Base-by-base conservation (phyloP, 2,113 vertebrate species). In the Albula glossodonta region DNA sequence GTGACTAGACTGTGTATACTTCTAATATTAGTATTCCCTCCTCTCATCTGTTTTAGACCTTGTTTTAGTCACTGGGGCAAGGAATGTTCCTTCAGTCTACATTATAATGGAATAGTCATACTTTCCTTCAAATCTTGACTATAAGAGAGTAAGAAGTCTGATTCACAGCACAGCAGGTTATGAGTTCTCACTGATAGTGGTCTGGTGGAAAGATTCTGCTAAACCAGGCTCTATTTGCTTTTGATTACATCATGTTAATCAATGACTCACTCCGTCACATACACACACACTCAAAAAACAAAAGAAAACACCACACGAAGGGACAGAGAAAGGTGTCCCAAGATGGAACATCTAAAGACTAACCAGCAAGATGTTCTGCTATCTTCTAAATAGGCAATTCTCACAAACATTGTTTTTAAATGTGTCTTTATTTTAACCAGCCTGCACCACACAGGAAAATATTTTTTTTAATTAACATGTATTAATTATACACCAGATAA, bases 1-100 rank as follows among this genome's bases (percentile, higher is more conserved):
- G n/a, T 57, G 74, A 56, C 53, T 63, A 4, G 84, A 80, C 60
- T 7, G 56, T 49, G 78, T 49, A 81, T 49, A 81, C 66, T 81
- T 81, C 57, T 66, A 25, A 60, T 60, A 63, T 80, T 80, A 85
- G 60, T 22, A 66, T 22, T 22, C 31, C 31, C 31, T 41, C 15
- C 78, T 63, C 77, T 57, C 56, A 80, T 9, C 12, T 4, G 53
- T 83, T n/a, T 8, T 66, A 81, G 48, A 31, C 51, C 74, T 57
- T n/a, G 74, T 4, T 80, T 52, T 49, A 80, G 41, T 80, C 52
- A 85, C 5, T 8, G 84, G 56, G 2, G n/a, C 53, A 41, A 51
- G 3, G n/a, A 80, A 41, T 31, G 10, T 52, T 79, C 74, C 51
- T 15, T 84, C 83, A 48, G 6, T 31, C 8, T 8, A 0, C 17